These are phyloP conservation scores for Heterohyrax brucei DNA, from an alignment of 2,797 vertebrate genomes.

Conservation along the genomic window DNA sequence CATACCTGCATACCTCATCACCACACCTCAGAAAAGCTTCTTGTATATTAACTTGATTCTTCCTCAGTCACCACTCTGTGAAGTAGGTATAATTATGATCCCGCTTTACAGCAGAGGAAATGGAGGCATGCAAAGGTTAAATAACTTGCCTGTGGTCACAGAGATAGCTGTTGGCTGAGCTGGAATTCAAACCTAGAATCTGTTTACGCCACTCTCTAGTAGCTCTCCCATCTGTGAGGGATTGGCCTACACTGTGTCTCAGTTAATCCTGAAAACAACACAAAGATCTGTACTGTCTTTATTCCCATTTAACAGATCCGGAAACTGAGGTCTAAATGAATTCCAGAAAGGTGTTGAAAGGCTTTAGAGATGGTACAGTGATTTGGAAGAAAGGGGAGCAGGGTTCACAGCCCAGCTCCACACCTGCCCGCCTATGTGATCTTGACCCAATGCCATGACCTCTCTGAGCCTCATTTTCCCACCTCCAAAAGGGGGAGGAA, in stretches of 20 bases:
- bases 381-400: not conserved
- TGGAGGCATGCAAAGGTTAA: constrained; percentile 6
- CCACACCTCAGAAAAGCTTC: not conserved
- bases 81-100: not conserved
- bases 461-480: not conserved
- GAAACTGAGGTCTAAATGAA: constrained; percentile 4
- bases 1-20: not conserved
- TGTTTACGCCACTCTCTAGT: not conserved
- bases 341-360: not conserved
- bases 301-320: constrained; percentile 23
- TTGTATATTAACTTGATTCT: not conserved
- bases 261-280: constrained; percentile 25
- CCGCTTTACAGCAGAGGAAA: constrained; percentile 6
- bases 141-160: constrained; percentile 12
- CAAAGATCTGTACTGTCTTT: not conserved
- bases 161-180: constrained; percentile 21
- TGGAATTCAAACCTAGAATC: not conserved
- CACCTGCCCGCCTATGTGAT: not conserved
- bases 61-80: not conserved
- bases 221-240: not conserved
- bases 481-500: not conserved
- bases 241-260: not conserved
- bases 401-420: not conserved
- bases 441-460: not conserved
- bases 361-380: not conserved